phyloP scores from a whole-genome alignment of 1,140 invertebrate species.

The Rhynchophorus ferrugineus region DNA sequence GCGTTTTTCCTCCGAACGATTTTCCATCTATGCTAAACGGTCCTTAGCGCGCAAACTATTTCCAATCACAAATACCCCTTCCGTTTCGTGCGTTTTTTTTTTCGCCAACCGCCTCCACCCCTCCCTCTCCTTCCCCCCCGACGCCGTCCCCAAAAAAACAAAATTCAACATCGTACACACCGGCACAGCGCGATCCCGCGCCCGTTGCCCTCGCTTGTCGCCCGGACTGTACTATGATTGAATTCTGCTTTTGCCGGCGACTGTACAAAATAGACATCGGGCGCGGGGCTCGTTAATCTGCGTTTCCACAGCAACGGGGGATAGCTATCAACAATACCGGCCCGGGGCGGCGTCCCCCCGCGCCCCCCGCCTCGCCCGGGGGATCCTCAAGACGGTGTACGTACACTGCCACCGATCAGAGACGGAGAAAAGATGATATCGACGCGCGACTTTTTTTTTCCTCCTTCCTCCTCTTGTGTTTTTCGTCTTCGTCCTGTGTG shows the following conservation, averaged over 20 bases:
- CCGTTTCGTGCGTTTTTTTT: conserved; percentile 7
- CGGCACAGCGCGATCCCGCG: conserved; percentile 14
- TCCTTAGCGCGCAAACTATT: conserved; percentile 15
- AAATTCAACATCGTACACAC: conserved; percentile 16
- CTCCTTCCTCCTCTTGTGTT: neutral
- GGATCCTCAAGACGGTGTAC: conserved; percentile 18
- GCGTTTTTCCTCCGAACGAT: too few relatives aligned
- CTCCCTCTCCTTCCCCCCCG: neutral
- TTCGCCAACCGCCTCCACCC: neutral
- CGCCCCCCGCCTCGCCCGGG: conserved; percentile 7
- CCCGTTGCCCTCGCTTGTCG: conserved; percentile 18
- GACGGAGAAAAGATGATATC: conserved; percentile 13
- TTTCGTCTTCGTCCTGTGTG: neutral
- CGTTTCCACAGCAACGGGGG: conserved; percentile 41
- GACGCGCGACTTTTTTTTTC: neutral
- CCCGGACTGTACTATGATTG: conserved; percentile 40
- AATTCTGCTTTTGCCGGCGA: conserved; percentile 32
- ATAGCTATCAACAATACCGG: conserved; percentile 43
- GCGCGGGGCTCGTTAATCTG: conserved; percentile 42
- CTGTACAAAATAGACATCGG: conserved; percentile 43
- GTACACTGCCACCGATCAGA: conserved; percentile 16
- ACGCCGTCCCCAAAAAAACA: conserved; percentile 9
- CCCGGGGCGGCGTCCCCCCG: conserved; percentile 27
- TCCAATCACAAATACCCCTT: conserved; percentile 21
- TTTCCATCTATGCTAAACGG: conserved; percentile 3